Conservation (phyloP, 2,888 invertebrate genomes). For the Melanotus villosus region DNA sequence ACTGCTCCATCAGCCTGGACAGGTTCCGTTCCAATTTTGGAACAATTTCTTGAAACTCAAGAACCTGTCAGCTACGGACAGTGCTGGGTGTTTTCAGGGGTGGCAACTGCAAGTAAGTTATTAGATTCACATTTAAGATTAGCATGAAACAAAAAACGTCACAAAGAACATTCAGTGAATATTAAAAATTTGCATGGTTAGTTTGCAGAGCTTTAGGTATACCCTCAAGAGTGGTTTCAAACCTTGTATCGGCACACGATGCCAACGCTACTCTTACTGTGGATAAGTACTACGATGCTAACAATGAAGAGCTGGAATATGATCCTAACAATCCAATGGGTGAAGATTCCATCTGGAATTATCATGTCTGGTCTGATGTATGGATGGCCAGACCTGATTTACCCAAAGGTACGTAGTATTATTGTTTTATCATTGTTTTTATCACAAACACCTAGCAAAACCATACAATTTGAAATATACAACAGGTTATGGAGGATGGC, state of each 20-base stretch:
- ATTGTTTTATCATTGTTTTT: too few species aligned
- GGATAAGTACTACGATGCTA: conserved; percentile 81
- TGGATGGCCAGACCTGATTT: conserved; percentile 89
- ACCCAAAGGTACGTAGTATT: conserved; percentile 75
- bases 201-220: conserved; percentile 86
- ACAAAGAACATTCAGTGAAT: too few species aligned
- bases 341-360: conserved; percentile 89
- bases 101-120: conserved; percentile 83
- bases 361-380: conserved; percentile 91
- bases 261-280: conserved; percentile 84
- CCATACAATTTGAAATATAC: too few species aligned
- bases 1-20: conserved; percentile 86
- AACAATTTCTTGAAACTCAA: conserved; percentile 77
- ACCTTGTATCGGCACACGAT: conserved; percentile 89
- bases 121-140: too few species aligned
- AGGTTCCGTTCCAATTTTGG: conserved; percentile 83
- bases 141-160: too few species aligned
- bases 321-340: conserved; percentile 79
- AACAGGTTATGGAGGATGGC: conserved; percentile 92
- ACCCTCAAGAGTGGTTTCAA: conserved; percentile 86
- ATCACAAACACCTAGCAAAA: too few species aligned
- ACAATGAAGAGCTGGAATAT: conserved; percentile 76
- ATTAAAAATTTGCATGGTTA: too few species aligned
- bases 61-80: conserved; percentile 85
- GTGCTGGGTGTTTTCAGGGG: conserved; percentile 91